Conservation (phyloP, 2,113 vertebrate genomes). For the Pachycephala philippinensis region DNA sequence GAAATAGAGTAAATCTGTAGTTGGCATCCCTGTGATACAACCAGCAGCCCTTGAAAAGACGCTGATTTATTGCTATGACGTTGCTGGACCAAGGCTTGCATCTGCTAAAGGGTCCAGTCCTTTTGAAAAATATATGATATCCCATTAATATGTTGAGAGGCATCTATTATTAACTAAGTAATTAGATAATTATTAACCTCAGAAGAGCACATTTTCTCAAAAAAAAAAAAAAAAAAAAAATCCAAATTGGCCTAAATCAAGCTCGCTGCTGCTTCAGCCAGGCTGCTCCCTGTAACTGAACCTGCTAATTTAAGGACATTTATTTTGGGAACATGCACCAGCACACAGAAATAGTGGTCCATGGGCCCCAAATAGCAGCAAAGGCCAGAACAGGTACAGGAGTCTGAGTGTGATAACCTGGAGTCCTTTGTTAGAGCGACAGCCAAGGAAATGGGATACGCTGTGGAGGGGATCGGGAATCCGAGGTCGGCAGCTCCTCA, state of each 20-base stretch:
- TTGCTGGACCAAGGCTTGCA: background rate
- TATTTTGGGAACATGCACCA: background rate
- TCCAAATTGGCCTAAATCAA: background rate
- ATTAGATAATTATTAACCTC: background rate
- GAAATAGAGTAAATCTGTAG: background rate
- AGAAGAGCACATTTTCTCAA: background rate
- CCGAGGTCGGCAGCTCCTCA: background rate
- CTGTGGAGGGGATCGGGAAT: background rate
- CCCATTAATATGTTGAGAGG: background rate
- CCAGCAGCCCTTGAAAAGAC: background rate
- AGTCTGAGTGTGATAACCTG: background rate
- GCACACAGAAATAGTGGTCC: background rate
- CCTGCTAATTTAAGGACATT: background rate
- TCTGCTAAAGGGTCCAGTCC: background rate
- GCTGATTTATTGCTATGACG: rapidly evolving
- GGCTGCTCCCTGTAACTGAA: background rate
- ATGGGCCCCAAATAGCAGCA: background rate
- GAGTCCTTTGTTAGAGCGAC: background rate
- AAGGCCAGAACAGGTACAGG: background rate
- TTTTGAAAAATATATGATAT: background rate
- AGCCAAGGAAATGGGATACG: background rate
- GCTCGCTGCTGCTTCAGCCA: background rate
- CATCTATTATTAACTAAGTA: background rate
- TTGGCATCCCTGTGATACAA: background rate
- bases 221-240: background rate